Base-by-base conservation (phyloP, 2,888 invertebrate genomes). In the Lapara coniferarum region DNA sequence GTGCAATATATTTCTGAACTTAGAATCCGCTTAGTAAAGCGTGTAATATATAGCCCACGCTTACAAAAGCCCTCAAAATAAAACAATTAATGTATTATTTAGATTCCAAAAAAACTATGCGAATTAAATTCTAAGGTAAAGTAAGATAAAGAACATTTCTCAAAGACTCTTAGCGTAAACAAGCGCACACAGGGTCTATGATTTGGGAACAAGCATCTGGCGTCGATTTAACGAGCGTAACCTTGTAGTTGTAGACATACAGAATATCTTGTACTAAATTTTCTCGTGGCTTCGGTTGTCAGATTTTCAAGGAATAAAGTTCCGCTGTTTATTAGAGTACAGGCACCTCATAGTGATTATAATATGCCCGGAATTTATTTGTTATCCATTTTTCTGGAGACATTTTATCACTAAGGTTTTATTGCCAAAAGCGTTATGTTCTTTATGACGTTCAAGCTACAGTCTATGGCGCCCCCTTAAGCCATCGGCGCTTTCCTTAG, bases 121-220 rank as follows among this genome's bases (percentile, higher is more conserved):
- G 49, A 49, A 63, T 49, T 46, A 13, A 49, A 63, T 63, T n/a
- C 10, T 19, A 37, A 49, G 12, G 12, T 16, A 63, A 7, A 25
- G 10, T 16, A 49, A 49, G 49, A 59, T n/a, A n/a, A 19, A 19
- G 63, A 63, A 49, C 49, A 49, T 49, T 63, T 49, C 63, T 19
- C 49, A 63, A 63, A 63, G 63, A 46, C 16, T 63, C 19, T 5
- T 19, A 19, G 19, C 13, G 63, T 25, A 63, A 63, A 63, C n/a
- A n/a, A n/a, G n/a, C n/a, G n/a, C n/a, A n/a, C 63, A 63, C 63
- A 49, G 19, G 16, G 19, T 59, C 63, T 13, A 63, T 46, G 63
- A 16, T 63, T 63, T 63, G 63, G 63, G 63, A 63, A 49, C 46
- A 19, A 63, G 13, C 63, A 63, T 63, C 63, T 63, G 63, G 19